These are phyloP conservation scores for Chamaea fasciata DNA, from an alignment of 2,113 vertebrate species.

Conservation along the genomic window DNA sequence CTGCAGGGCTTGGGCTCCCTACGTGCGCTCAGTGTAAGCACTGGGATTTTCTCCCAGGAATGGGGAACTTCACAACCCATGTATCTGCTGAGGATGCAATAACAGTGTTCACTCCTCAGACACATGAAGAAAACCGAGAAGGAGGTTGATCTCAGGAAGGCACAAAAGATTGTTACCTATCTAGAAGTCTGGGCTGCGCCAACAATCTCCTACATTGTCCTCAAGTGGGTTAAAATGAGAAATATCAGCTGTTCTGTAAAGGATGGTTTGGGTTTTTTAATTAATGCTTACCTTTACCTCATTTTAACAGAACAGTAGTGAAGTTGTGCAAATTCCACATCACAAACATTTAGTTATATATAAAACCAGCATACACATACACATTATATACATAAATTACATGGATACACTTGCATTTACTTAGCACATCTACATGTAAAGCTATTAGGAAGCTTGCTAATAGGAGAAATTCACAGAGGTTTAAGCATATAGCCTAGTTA, in stretches of 20 bases:
- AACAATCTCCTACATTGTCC: not conserved
- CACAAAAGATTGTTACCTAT: not conserved
- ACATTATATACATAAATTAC: slow-evolving; percentile 53
- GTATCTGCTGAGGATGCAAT: not conserved
- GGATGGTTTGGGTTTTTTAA: not conserved
- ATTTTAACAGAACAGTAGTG: slow-evolving; percentile 3
- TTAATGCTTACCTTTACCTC: slow-evolving; percentile 23
- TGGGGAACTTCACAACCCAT: not conserved
- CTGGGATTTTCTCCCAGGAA: not conserved
- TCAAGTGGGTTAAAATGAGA: not conserved
- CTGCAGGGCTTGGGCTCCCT: rapidly evolving
- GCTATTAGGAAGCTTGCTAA: slow-evolving; percentile 62
- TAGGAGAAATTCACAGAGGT: slow-evolving; percentile 68
- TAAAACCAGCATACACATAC: not conserved
- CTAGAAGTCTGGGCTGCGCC: not conserved
- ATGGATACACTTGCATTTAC: slow-evolving; percentile 37
- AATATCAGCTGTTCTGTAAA: not conserved
- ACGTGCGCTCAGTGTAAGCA: rapidly evolving
- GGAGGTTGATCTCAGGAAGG: not conserved
- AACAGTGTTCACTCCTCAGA: not conserved
- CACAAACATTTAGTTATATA: slow-evolving; percentile 6
- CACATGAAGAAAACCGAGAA: not conserved
- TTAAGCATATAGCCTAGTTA: slow-evolving; percentile 72
- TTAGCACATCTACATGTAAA: slow-evolving; percentile 30
- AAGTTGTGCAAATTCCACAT: slow-evolving; percentile 35